phyloP scores from a whole-genome alignment of 2,113 vertebrate species.

The Parus major region DNA sequence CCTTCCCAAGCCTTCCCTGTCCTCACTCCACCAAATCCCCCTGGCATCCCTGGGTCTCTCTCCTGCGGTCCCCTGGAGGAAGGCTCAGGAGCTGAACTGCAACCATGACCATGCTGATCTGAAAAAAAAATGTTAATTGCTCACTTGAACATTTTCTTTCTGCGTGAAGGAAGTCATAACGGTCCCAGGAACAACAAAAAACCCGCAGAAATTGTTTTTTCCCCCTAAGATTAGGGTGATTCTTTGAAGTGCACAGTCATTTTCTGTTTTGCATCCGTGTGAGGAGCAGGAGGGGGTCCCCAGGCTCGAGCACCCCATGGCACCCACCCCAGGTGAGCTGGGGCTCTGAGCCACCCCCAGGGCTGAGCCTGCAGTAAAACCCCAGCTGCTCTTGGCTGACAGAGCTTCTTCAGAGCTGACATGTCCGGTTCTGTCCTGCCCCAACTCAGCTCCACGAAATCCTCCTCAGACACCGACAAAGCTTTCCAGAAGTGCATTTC shows the following conservation, averaged over 20 bases:
- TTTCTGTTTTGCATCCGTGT: neutral
- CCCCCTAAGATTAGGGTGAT: neutral
- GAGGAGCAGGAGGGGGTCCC: neutral
- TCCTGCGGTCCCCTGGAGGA: neutral
- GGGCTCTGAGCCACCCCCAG: neutral
- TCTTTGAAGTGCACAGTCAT: neutral
- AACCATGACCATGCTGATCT: fast-evolving
- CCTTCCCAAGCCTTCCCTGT: neutral
- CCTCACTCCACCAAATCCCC: neutral
- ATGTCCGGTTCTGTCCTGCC: neutral
- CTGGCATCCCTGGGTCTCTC: too few relatives aligned
- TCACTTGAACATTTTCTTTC: neutral
- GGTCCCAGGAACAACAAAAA: neutral
- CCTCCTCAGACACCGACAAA: neutral
- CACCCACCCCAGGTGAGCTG: neutral
- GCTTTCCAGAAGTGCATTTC: neutral
- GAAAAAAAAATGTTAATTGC: neutral
- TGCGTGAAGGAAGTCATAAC: neutral
- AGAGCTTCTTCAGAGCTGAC: neutral
- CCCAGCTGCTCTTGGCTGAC: neutral
- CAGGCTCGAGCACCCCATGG: fast-evolving
- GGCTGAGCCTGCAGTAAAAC: neutral
- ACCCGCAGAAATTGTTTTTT: neutral
- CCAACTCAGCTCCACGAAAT: neutral
- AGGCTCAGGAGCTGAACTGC: neutral